Conservation (phyloP, 2,888 invertebrate genomes). For the Tinea pellionella region DNA sequence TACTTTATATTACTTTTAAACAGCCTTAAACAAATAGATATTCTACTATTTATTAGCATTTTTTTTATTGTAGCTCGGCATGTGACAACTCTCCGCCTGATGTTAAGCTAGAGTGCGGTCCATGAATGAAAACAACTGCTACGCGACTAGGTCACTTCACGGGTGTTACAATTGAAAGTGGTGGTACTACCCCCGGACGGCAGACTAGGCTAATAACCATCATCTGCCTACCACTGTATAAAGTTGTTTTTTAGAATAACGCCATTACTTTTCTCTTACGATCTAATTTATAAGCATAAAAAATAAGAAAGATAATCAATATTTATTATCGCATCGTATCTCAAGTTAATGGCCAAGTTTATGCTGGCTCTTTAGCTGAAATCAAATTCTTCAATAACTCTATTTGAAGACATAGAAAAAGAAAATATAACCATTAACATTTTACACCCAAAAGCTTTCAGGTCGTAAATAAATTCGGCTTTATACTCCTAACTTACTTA, state of each 20-base stretch:
- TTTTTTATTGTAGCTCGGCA: too few species aligned
- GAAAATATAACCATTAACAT: conserved; percentile 41
- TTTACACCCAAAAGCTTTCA: conserved; percentile 60
- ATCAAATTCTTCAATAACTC: conserved; percentile 5
- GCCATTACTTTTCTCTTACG: not conserved
- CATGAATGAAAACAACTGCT: too few species aligned
- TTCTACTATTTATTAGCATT: too few species aligned
- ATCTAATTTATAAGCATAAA: not conserved
- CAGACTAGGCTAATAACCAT: too few species aligned
- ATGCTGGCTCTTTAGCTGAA: not conserved
- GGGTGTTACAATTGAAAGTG: too few species aligned
- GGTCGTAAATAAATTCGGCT: conserved; percentile 43
- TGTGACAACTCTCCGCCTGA: too few species aligned
- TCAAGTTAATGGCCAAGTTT: not conserved
- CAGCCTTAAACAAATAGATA: too few species aligned
- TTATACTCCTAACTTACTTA: conserved; percentile 25
- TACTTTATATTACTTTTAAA: too few species aligned
- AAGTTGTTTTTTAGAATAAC: not conserved
- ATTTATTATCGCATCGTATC: conserved; percentile 4
- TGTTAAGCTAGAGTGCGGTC: too few species aligned
- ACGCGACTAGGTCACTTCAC: too few species aligned
- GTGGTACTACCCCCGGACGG: too few species aligned
- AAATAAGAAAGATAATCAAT: conserved; percentile 7
- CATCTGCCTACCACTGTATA: too few species aligned
- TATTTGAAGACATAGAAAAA: conserved; percentile 35